These are phyloP conservation scores for Peromyscus polionotus DNA, from an alignment of 2,113 vertebrate species.

Conservation along the genomic window DNA sequence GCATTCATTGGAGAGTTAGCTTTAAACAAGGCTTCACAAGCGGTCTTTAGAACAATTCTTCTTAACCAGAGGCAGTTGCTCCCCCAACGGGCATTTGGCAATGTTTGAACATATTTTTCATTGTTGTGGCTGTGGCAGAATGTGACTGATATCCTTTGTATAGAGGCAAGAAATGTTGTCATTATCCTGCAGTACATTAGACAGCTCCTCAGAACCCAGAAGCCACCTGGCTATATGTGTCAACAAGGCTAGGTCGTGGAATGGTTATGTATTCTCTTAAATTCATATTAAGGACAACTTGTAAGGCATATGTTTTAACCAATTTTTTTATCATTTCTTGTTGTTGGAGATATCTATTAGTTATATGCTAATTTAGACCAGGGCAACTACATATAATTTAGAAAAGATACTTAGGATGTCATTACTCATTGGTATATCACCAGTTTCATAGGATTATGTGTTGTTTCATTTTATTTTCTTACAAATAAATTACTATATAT, in stretches of 20 bases:
- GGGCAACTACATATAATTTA: constrained; percentile 3
- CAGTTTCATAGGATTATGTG: neutral
- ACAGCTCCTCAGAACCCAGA: neutral
- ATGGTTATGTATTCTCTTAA: neutral
- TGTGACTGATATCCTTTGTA: neutral
- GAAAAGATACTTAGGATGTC: neutral
- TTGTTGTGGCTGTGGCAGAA: neutral
- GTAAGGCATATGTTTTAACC: constrained; percentile 12
- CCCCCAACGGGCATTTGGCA: neutral
- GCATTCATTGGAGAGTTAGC: neutral
- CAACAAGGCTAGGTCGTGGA: neutral
- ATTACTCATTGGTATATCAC: neutral
- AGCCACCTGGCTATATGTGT: neutral
- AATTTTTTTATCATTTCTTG: constrained; percentile 32
- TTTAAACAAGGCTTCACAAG: neutral
- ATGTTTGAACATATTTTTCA: neutral
- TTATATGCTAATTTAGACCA: constrained; percentile 35
- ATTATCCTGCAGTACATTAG: neutral
- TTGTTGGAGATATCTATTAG: neutral
- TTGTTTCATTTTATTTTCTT: neutral
- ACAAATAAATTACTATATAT: constrained; percentile 43
- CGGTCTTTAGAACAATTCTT: neutral
- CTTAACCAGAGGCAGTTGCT: neutral
- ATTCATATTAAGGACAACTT: neutral
- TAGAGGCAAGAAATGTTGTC: neutral